phyloP scores from a whole-genome alignment of 2,797 vertebrate genomes.

The Halcyon chelicuti region DNA sequence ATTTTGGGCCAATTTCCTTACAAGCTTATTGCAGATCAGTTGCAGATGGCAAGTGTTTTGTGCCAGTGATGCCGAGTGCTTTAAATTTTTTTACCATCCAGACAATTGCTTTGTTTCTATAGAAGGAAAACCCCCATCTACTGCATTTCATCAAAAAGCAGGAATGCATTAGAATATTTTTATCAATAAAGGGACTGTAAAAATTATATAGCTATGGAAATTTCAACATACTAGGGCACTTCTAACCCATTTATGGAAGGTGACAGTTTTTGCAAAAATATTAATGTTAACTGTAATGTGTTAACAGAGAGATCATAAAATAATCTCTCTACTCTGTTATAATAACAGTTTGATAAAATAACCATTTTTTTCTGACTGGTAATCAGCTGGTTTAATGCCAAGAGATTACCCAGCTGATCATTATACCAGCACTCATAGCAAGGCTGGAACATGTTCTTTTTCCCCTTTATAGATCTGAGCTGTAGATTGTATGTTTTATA shows the following conservation, averaged over 20 bases:
- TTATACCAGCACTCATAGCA: neutral
- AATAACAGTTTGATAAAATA: neutral
- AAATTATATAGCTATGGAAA: neutral
- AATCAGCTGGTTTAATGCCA: neutral
- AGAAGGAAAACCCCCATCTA: neutral
- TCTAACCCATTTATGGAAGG: neutral
- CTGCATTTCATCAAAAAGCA: neutral
- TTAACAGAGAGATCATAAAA: neutral
- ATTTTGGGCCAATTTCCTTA: neutral
- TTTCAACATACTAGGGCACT: neutral
- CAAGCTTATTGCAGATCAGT: constrained; percentile 1
- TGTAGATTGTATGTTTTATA: neutral
- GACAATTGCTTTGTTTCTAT: neutral
- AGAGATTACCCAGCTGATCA: neutral
- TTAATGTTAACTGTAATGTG: neutral
- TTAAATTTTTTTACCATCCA: neutral
- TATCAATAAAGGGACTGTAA: neutral
- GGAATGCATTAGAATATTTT: neutral
- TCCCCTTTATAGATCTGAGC: neutral
- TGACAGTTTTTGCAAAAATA: neutral
- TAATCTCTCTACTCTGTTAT: neutral
- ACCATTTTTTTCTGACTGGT: rapidly evolving
- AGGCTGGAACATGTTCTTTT: neutral
- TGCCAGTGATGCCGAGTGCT: neutral
- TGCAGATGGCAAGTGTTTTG: neutral